These are phyloP conservation scores for Phaethornis superciliosus DNA, from an alignment of 2,113 vertebrate genomes.

Conservation along the genomic window DNA sequence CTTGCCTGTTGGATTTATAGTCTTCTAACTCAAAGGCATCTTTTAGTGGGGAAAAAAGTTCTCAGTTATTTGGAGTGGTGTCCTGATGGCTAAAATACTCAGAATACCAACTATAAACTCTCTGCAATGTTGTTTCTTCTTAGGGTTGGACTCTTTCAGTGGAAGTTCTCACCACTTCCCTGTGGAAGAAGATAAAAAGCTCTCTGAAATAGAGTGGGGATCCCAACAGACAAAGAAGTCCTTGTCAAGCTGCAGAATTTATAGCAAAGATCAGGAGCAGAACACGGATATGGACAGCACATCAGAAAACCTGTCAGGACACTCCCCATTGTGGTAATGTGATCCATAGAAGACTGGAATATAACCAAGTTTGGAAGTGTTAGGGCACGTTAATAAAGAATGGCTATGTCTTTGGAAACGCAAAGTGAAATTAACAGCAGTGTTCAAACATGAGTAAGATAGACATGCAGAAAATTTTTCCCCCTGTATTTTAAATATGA, in stretches of 20 bases:
- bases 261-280: slow-evolving; percentile 73
- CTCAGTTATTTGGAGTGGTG: neutral
- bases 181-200: slow-evolving; percentile 79
- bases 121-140: neutral
- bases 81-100: neutral
- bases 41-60: neutral
- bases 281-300: slow-evolving; percentile 76
- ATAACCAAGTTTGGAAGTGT: neutral
- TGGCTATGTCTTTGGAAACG: neutral
- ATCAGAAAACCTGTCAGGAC: slow-evolving; percentile 77
- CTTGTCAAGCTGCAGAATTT: slow-evolving; percentile 64
- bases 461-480: neutral
- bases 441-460: neutral
- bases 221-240: slow-evolving; percentile 77
- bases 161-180: slow-evolving; percentile 75
- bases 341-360: neutral
- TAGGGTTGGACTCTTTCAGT: slow-evolving; percentile 67
- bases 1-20: neutral
- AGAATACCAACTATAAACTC: neutral
- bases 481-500: neutral
- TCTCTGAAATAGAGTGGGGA: slow-evolving; percentile 74
- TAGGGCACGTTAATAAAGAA: neutral
- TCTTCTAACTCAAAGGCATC: neutral
- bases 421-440: neutral
- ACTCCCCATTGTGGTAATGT: slow-evolving; percentile 83